These are phyloP conservation scores for Characodon lateralis DNA, from an alignment of 2,797 vertebrate species.

Conservation along the genomic window DNA sequence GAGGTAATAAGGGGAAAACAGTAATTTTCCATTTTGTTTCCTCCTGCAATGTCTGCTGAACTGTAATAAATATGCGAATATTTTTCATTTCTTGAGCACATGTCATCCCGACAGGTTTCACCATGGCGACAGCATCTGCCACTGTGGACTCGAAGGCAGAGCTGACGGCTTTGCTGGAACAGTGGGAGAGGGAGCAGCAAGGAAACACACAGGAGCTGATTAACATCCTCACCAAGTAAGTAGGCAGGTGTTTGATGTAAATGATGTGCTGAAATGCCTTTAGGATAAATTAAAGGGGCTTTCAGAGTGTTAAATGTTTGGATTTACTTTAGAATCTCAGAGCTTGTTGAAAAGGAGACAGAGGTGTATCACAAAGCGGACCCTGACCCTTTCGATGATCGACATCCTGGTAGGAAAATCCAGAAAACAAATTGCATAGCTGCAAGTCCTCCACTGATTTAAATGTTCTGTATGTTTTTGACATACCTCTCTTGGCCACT, in stretches of 20 bases:
- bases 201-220: conserved; percentile 93
- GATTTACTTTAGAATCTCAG: conserved; percentile 88
- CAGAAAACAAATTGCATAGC: neutral
- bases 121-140: conserved; percentile 80
- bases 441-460: neutral
- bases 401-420: conserved; percentile 88
- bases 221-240: conserved; percentile 93
- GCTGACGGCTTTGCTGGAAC: conserved; percentile 94
- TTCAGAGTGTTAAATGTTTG: conserved; percentile 14
- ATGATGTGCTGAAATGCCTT: neutral
- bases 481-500: conserved; percentile 54
- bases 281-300: neutral
- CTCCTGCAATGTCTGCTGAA: neutral
- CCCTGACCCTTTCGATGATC: conserved; percentile 98
- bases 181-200: conserved; percentile 96
- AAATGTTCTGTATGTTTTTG: conserved; percentile 33
- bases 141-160: conserved; percentile 97
- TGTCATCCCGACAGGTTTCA: conserved; percentile 42
- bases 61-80: neutral
- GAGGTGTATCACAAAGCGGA: conserved; percentile 98
- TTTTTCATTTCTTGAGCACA: neutral
- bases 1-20: neutral
- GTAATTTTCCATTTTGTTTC: neutral
- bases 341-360: conserved; percentile 97
- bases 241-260: neutral